Base-by-base conservation (phyloP, 2,888 invertebrate genomes). In the Imbricaverruca yamaguchii region DNA sequence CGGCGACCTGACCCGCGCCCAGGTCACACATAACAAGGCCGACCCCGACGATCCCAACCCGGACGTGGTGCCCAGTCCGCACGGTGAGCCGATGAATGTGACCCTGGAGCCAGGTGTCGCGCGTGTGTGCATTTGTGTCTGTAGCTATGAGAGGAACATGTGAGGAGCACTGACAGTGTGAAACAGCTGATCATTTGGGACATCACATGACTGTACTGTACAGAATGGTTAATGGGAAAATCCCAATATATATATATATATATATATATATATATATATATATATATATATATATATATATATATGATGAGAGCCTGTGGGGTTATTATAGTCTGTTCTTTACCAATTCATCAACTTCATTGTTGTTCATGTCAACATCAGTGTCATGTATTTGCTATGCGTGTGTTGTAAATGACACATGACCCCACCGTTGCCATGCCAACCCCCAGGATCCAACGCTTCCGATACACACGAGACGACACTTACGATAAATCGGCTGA, bases 11-110 rank as follows among this genome's bases (percentile, higher is more conserved):
- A 39, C 39, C 39, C 39, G 39, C 39, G 39, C 39, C 39, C 2
- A 39, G 39, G 39, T 39, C 39, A 39, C 39, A 4, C 39, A 39
- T 39, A 39, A 39, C 2, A 39, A 4, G 39, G 2, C 39, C 39
- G 69, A 69, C 69, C 15, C 69, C 15, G 69, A 69, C 69, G 69
- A 69, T 3, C 69, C 15, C 15, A 69, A 69, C 69, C 69, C 69
- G 15, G 69, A 69, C 69, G 69, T 69, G 15, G 69, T 69, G 69
- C 39, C 69, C 15, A 69, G 69, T 15, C 15, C 11, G 8, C 69
- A 69, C 25, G 69, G 69, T 69, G 69, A 69, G 69, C 39, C 39
- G 39, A 39, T 39, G 39, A 39, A 39, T 39, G 39, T 39, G 39
- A 39, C 39, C 39, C 39, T 1, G 39, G 4, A 39, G 39, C 39